phyloP scores from a whole-genome alignment of 2,888 invertebrate species.

The Chalcosyrphus nemorum region DNA sequence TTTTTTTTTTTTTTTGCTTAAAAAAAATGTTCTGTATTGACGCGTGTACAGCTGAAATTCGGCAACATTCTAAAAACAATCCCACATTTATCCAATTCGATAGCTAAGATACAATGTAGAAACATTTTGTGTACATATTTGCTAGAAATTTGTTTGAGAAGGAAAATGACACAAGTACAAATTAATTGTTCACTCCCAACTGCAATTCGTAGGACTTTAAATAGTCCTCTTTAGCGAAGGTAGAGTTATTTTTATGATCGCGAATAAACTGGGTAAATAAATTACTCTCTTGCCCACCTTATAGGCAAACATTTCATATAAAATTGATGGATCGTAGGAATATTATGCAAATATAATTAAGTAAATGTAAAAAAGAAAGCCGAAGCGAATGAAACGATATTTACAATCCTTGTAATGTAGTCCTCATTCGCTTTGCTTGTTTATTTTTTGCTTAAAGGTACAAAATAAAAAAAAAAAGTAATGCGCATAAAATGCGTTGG shows the following conservation, averaged over 20 bases:
- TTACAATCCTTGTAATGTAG: background rate
- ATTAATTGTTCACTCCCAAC: background rate
- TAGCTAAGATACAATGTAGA: too few species aligned
- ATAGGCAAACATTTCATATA: conserved; percentile 26
- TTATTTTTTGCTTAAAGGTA: background rate
- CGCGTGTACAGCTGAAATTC: too few species aligned
- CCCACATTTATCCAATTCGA: too few species aligned
- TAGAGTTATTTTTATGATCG: conserved; percentile 20
- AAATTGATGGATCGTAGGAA: conserved; percentile 14
- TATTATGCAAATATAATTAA: conserved; percentile 30
- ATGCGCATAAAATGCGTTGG: conserved; percentile 15
- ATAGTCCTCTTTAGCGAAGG: background rate
- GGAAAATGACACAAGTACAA: background rate
- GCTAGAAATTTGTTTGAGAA: too few species aligned
- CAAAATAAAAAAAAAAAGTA: background rate
- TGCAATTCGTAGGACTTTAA: background rate
- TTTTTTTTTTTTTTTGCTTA: background rate
- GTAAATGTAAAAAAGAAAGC: background rate
- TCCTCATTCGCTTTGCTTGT: background rate
- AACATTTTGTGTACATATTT: too few species aligned
- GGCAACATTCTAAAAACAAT: too few species aligned
- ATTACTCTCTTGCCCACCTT: conserved; percentile 5
- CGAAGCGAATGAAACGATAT: background rate
- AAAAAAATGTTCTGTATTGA: background rate
- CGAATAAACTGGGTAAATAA: conserved; percentile 4